Base-by-base conservation (phyloP, 2,888 invertebrate genomes). In the Apotomis betuletana region DNA sequence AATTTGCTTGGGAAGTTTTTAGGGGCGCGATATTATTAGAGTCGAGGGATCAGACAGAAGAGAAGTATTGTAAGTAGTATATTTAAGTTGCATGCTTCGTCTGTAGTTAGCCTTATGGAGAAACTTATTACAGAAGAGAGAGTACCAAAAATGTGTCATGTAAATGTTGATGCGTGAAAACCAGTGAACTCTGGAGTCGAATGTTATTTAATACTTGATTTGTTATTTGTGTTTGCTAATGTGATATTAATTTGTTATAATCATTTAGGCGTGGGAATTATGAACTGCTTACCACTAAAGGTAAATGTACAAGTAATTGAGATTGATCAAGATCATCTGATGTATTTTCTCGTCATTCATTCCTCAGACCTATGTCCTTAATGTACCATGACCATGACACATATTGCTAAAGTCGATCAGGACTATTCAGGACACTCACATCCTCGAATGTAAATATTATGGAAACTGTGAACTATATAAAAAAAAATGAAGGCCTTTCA, bases 181-280 rank as follows among this genome's bases (percentile, higher is more conserved):
- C 38, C 70, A 59, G 64, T 65, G 55, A 67, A 71, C 67, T 71
- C 57, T 67, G 57, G 55, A 67, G 57, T 62, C 44, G 51, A 61
- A 61, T 27, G 49, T 67, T 67, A 67, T 70, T 54, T 60, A 60
- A 64, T 64, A 60, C 65, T 70, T 70, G 54, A 67, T 70, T 70
- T 65, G 60, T 65, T 70, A 67, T 61, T 67, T 71, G 71, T 62
- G 70, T 71, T 67, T 69, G 57, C 69, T 69, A 62, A 73, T 73
- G 73, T 73, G 73, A 73, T 73, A 71, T 71, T 67, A 71, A 61
- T 67, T 71, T 70, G 54, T 70, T 70, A 67, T 62, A 67, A 57
- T 71, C 71, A 41, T 54, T 46, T 52, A 67, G 61, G 59, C 61
- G 67, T 57, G 38, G n/a, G 10, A 8, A 61, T 67, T 52, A 36